Conservation (phyloP, 30 jellyfish, hydroid and myxozoan species). For the Rhopilema esculentum region DNA sequence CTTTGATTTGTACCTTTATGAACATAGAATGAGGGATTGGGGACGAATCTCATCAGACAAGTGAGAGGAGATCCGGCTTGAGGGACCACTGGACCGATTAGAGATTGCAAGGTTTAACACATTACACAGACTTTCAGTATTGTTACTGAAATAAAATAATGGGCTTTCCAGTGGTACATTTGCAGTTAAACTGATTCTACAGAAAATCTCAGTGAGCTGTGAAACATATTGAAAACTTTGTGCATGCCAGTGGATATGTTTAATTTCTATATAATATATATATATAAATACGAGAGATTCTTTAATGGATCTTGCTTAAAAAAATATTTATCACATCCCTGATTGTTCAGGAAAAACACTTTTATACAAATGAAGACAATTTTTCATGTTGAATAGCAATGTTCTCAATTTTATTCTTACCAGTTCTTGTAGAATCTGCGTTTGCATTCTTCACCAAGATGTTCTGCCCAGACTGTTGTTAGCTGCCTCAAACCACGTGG, state of each 20-base stretch:
- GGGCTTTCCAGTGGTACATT: too few relatives aligned
- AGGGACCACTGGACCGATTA: constrained; percentile 14
- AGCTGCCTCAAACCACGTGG: constrained; percentile 99
- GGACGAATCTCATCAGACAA: constrained; percentile 99
- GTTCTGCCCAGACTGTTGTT: constrained; percentile 99
- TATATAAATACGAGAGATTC: too few relatives aligned
- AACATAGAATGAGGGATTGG: constrained; percentile 65
- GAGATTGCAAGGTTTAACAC: background rate
- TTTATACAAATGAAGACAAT: too few relatives aligned
- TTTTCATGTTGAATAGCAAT: background rate
- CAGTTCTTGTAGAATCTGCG: constrained; percentile 98
- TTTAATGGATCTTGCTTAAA: too few relatives aligned
- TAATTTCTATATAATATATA: too few relatives aligned
- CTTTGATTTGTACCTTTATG: constrained; percentile 94
- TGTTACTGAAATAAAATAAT: too few relatives aligned
- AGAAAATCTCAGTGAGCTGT: too few relatives aligned
- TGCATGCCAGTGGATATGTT: too few relatives aligned
- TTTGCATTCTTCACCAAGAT: constrained; percentile 98
- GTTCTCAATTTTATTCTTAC: constrained; percentile 47
- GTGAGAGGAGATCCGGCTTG: constrained; percentile 99
- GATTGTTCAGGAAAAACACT: too few relatives aligned
- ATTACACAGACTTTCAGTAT: background rate
- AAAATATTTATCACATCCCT: too few relatives aligned
- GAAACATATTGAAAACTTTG: too few relatives aligned
- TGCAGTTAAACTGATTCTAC: background rate